A percentile compares a stretch with the other conserved stretches of the same genome.
These are phyloP conservation scores for Melieria picta DNA, from an alignment of 2,888 invertebrate genomes.

Conservation along the genomic window DNA sequence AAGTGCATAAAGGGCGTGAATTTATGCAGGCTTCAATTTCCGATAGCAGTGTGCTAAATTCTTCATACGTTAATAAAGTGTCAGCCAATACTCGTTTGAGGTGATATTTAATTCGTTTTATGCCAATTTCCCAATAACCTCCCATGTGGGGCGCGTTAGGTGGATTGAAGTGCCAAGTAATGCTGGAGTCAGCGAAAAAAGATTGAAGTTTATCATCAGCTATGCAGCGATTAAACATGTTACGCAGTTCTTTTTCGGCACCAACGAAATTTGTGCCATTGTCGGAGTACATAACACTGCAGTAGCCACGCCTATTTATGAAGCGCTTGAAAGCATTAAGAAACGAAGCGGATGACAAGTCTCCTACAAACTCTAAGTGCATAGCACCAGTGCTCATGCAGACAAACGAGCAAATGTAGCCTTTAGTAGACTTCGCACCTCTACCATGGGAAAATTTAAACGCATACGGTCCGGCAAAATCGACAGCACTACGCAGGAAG, in stretches of 20 bases:
- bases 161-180: no score
- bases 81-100: conserved; percentile 20
- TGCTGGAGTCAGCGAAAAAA: no score
- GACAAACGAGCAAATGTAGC: conserved; percentile 21
- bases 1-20: conserved; percentile 3
- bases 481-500: conserved; percentile 17
- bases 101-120: conserved; percentile 29
- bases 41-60: conserved; percentile 24
- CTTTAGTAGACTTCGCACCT: conserved; percentile 19
- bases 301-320: no score
- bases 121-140: no score
- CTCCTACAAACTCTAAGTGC: conserved; percentile 25
- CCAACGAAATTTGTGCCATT: no score
- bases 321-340: no score
- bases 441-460: conserved; percentile 17
- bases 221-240: no score
- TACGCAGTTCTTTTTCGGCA: no score
- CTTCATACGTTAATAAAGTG: conserved; percentile 24
- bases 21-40: conserved; percentile 30
- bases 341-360: no score
- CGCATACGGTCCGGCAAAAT: conserved; percentile 17
- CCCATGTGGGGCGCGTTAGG: no score
- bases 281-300: no score
- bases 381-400: conserved; percentile 37
- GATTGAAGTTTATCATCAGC: no score